A percentile compares a stretch with the other conserved stretches of the same genome.
Evolutionary conservation across 2,888 invertebrate species (phyloP).

Genomic region (Heliconius hortense): DNA sequence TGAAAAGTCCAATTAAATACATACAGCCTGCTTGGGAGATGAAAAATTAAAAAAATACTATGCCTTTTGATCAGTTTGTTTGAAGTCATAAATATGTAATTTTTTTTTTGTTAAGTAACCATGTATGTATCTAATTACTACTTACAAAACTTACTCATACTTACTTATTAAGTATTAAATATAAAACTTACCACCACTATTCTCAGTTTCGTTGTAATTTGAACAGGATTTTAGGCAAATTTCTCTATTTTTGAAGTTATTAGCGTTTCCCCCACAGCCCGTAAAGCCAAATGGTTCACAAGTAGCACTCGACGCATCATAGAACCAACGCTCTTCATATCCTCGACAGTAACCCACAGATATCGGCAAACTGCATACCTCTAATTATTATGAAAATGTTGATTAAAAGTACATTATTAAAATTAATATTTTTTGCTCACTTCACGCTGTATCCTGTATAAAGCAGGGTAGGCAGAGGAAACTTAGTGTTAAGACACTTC

Average conservation of each 20-base stretch:
- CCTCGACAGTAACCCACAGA: conserved; percentile 90
- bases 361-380: conserved; percentile 84
- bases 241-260: conserved; percentile 90
- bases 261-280: conserved; percentile 94
- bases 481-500: too few species aligned
- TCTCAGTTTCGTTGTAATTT: conserved; percentile 46
- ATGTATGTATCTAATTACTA: too few species aligned
- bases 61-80: background rate
- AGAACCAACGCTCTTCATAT: conserved; percentile 92
- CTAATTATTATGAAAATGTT: conserved; percentile 51
- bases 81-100: too few species aligned
- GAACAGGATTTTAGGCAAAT: conserved; percentile 86
- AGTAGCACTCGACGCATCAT: conserved; percentile 84
- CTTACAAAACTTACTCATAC: too few species aligned
- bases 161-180: too few species aligned
- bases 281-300: conserved; percentile 94
- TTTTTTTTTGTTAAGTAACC: too few species aligned
- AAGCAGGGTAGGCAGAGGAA: too few species aligned
- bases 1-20: background rate
- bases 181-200: conserved; percentile 42
- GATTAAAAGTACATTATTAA: too few species aligned
- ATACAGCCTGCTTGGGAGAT: background rate
- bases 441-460: too few species aligned
- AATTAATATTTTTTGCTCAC: too few species aligned
- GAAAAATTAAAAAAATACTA: background rate